Percentiles rank a stretch among this genome's conserved stretches.
Evolutionary conservation across 2,797 vertebrate species (phyloP).

Genomic region (Microcaecilia unicolor): DNA sequence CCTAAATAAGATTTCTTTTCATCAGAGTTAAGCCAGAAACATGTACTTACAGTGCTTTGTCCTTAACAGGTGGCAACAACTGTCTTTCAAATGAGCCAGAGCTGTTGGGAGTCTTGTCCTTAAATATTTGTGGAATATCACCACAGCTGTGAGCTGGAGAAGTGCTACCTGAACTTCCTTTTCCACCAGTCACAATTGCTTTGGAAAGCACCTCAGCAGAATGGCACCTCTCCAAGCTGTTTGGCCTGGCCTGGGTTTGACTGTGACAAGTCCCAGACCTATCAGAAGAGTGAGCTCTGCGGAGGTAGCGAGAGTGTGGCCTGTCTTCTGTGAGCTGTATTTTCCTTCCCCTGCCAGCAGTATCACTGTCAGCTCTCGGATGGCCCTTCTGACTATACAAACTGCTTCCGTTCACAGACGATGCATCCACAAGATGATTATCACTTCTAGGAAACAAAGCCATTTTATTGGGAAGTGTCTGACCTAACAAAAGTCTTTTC

Average conservation of each 20-base stretch:
- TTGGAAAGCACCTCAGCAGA: slow-evolving; percentile 73
- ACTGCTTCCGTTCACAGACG: slow-evolving; percentile 46
- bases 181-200: slow-evolving; percentile 31
- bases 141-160: slow-evolving; percentile 40
- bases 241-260: slow-evolving; percentile 26
- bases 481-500: slow-evolving; percentile 65
- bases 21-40: neutral
- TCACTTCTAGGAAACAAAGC: slow-evolving; percentile 57
- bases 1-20: neutral
- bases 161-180: slow-evolving; percentile 38
- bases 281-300: slow-evolving; percentile 86
- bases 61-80: slow-evolving; percentile 68
- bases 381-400: slow-evolving; percentile 55
- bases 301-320: slow-evolving; percentile 79
- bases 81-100: slow-evolving; percentile 43
- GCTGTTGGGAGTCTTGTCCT: slow-evolving; percentile 46
- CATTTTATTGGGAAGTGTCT: slow-evolving; percentile 83
- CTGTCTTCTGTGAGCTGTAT: slow-evolving; percentile 41
- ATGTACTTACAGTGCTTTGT: slow-evolving; percentile 65
- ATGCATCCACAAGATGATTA: slow-evolving; percentile 37
- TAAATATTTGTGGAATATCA: slow-evolving; percentile 50
- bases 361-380: slow-evolving; percentile 40
- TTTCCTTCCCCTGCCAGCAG: slow-evolving; percentile 48
- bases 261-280: slow-evolving; percentile 51
- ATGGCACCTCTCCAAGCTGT: slow-evolving; percentile 66